phyloP scores from a whole-genome alignment of 2,888 invertebrate species.

The Drosophila affinis region DNA sequence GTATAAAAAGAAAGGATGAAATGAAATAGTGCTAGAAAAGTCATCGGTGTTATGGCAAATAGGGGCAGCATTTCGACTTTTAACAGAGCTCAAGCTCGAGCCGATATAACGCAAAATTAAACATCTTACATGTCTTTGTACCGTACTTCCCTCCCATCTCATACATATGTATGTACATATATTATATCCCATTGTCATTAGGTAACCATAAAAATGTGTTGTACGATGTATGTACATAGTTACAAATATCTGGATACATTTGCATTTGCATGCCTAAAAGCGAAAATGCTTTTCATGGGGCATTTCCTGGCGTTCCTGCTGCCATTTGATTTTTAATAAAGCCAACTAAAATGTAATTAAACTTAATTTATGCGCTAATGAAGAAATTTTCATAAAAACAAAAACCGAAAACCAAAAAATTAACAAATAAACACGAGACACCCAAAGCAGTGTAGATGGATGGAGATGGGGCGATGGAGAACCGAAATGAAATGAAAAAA shows the following conservation, averaged over 20 bases:
- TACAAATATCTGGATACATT: not conserved
- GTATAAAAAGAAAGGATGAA: too few species aligned
- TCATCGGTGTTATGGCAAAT: too few species aligned
- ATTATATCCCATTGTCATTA: not conserved
- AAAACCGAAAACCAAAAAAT: slow-evolving; percentile 49
- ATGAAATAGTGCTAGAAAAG: too few species aligned
- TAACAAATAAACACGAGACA: slow-evolving; percentile 65
- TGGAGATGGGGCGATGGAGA: slow-evolving; percentile 11
- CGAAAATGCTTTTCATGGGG: slow-evolving; percentile 29
- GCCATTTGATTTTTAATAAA: slow-evolving; percentile 65
- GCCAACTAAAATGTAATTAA: slow-evolving; percentile 76
- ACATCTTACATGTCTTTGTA: too few species aligned
- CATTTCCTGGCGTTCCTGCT: slow-evolving; percentile 45
- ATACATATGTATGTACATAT: too few species aligned
- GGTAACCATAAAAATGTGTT: not conserved
- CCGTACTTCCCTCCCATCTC: too few species aligned
- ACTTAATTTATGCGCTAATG: slow-evolving; percentile 79
- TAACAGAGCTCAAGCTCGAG: too few species aligned
- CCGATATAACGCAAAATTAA: too few species aligned
- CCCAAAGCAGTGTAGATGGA: slow-evolving; percentile 11
- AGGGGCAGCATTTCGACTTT: too few species aligned
- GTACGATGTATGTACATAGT: not conserved
- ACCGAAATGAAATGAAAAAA: slow-evolving; percentile 3
- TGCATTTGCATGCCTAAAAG: not conserved
- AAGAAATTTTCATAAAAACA: slow-evolving; percentile 69